Evolutionary conservation across 2,797 vertebrate genomes (phyloP), one percentile per base, ranked within the genome.

Genomic region (Sphaeramia orbicularis): DNA sequence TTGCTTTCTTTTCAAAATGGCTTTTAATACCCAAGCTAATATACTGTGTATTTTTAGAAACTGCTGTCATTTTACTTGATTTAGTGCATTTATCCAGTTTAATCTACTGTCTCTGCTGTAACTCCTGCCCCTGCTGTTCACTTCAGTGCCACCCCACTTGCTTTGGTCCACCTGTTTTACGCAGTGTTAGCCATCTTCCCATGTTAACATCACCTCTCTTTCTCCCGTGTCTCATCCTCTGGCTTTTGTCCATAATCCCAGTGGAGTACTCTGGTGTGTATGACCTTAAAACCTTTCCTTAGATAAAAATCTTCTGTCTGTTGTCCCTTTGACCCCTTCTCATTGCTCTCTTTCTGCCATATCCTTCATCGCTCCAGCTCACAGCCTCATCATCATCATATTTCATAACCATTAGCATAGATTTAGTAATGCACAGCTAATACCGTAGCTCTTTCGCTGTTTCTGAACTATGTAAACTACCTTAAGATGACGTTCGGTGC

Each of bases 191-290:
- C 70, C 80, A 75, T 80, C 51, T 49, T 24, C 69, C 63, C 78
- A 77, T 86, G 77, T 85, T 92, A 91, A 92, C 88, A 82, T 80
- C 88, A 77, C 60, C 87, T 93, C 82, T 94, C 81, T 93, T 75
- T 94, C 86, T 92, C 85, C 83, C 83, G 77, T 90, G 51, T 90
- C 86, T 83, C 90, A 88, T 86, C 86, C 84, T 87, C 81, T 88
- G 84, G 76, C 87, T 85, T 84, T 90, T 92, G 54, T 78, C 86
- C 91, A 85, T 93, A 88, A 86, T 87, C 84, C 90, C 92, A 95
- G 94, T 94, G 93, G 93, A 95, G 85, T 95, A 94, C 75, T 94
- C 93, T 48, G 94, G 94, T 95, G 92, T 94, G 94, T 95, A 95
- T 94, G 85, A 93, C 86, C 86, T 90, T 78, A 70, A 35, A 78